Conservation (phyloP, 1,140 invertebrate genomes). For the Tetragonula clypearis region DNA sequence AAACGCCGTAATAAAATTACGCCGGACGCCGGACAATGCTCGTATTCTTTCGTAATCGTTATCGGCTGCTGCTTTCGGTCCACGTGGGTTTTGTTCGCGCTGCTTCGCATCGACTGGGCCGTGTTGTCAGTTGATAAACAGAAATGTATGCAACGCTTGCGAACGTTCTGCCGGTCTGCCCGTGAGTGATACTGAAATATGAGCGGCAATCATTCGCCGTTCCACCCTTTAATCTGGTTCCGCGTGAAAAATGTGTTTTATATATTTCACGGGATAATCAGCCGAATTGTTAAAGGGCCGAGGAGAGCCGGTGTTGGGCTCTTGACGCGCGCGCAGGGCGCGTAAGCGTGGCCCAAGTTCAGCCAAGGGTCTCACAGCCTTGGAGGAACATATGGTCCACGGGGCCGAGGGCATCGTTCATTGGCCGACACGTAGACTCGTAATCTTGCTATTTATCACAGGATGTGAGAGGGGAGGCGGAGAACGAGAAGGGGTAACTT, state of each 20-base stretch:
- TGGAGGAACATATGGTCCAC: constrained; percentile 77
- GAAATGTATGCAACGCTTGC: not conserved
- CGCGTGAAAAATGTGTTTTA: constrained; percentile 48
- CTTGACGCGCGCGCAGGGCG: not conserved
- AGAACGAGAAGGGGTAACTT: constrained; percentile 30
- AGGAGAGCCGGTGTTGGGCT: too few relatives aligned
- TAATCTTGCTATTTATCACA: constrained; percentile 80
- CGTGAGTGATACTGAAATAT: constrained; percentile 43
- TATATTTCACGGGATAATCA: constrained; percentile 50
- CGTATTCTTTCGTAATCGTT: constrained; percentile 32
- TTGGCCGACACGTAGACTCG: constrained; percentile 68
- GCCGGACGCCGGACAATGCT: not conserved
- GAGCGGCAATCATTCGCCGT: constrained; percentile 43
- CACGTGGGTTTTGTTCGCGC: not conserved
- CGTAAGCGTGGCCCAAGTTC: constrained; percentile 54
- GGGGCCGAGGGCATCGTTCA: constrained; percentile 68
- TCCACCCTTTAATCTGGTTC: constrained; percentile 43
- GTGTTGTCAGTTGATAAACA: constrained; percentile 35
- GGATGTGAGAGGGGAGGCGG: constrained; percentile 68
- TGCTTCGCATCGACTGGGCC: not conserved
- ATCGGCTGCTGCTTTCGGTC: too few relatives aligned
- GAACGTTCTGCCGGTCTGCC: not conserved
- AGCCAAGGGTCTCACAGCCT: constrained; percentile 71
- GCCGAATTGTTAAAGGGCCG: constrained; percentile 43
- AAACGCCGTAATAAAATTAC: constrained; percentile 29